Percentiles rank a stretch among this genome's conserved stretches.
These are phyloP conservation scores for Haliclona indistincta DNA, from an alignment of 37 sponge, comb jelly and placozoan species.

Conservation along the genomic window DNA sequence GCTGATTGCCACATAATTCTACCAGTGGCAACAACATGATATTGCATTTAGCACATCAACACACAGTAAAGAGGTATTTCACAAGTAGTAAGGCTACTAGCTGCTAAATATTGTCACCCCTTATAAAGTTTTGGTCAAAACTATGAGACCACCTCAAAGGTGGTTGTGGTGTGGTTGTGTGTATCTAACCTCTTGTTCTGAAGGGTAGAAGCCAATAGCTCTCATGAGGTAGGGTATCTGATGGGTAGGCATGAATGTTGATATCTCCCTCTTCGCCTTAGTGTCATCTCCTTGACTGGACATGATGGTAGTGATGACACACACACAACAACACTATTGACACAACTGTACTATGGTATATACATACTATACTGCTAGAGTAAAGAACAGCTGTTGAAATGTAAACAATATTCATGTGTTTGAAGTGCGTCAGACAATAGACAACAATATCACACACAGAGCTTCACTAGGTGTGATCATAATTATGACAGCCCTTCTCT, in stretches of 20 bases:
- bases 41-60: neutral
- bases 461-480: neutral
- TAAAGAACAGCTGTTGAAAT: neutral
- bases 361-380: neutral
- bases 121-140: neutral
- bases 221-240: slow-evolving; percentile 94
- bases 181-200: slow-evolving; percentile 87
- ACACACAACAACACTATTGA: neutral
- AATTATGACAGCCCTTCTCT: neutral
- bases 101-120: neutral
- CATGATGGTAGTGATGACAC: neutral
- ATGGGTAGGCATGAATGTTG: slow-evolving; percentile 66
- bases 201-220: slow-evolving; percentile 96
- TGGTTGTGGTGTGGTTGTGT: neutral
- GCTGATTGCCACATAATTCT: neutral
- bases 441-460: neutral
- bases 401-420: neutral
- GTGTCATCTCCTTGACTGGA: slow-evolving; percentile 78
- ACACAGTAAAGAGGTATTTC: neutral
- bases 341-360: neutral
- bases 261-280: slow-evolving; percentile 61
- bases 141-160: neutral
- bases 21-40: neutral
- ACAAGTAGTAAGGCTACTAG: neutral
- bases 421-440: neutral